Percentiles rank a stretch among this genome's conserved stretches.
Conservation (phyloP, 2,888 invertebrate genomes). For the Caenorhabditis japonica region DNA sequence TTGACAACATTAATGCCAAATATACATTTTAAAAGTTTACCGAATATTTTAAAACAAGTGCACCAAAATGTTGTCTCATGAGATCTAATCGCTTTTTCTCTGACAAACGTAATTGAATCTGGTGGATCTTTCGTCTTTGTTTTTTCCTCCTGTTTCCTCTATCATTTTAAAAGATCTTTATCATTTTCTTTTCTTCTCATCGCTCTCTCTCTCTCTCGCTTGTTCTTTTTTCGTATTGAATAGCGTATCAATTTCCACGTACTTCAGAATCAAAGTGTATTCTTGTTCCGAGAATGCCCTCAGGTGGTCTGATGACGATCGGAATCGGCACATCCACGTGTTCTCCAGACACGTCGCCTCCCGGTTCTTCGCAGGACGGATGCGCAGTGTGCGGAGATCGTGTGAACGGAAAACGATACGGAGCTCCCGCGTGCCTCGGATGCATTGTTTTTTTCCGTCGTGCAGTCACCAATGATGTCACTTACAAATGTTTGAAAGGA, state of each 20-base stretch:
- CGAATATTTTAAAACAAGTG: too few species aligned
- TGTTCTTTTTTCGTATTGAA: not conserved
- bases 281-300: conserved; percentile 6
- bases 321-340: conserved; percentile 12
- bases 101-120: too few species aligned
- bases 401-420: conserved; percentile 59
- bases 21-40: too few species aligned
- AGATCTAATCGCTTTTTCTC: too few species aligned
- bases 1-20: too few species aligned
- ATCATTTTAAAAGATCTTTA: conserved; percentile 4
- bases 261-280: conserved; percentile 29
- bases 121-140: too few species aligned
- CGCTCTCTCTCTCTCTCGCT: not conserved
- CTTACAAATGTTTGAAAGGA: conserved; percentile 60
- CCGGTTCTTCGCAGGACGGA: conserved; percentile 28
- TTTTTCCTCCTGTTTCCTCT: too few species aligned
- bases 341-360: conserved; percentile 15
- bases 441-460: conserved; percentile 65
- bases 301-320: conserved; percentile 26
- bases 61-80: too few species aligned
- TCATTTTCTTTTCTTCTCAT: not conserved
- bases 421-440: conserved; percentile 66
- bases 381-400: conserved; percentile 65
- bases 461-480: conserved; percentile 60
- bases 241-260: not conserved